Evolutionary conservation across 2,797 vertebrate species (phyloP).

Genomic region (Dicrostonyx torquatus): DNA sequence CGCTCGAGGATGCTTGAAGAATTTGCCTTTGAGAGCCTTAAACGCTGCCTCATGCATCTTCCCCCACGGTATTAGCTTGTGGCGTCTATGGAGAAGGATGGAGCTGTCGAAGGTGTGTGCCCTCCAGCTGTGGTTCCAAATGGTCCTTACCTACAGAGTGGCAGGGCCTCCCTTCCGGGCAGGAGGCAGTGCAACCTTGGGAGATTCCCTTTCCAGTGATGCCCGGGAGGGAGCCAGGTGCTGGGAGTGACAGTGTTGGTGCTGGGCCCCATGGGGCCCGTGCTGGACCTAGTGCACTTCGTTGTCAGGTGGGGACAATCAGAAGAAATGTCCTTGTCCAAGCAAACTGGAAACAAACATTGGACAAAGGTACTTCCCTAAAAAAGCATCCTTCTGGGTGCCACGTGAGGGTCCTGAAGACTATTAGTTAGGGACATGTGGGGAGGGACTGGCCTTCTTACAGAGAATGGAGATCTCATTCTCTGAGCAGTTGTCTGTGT

Average conservation of each 20-base stretch:
- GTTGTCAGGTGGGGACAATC: not conserved
- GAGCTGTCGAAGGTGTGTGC: not conserved
- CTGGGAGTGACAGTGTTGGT: not conserved
- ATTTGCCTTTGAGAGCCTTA: conserved; percentile 58
- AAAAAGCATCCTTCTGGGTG: not conserved
- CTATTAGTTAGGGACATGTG: not conserved
- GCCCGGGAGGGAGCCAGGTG: not conserved
- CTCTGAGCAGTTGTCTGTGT: not conserved
- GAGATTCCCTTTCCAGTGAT: not conserved
- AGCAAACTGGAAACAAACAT: conserved; percentile 8
- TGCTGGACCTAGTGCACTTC: not conserved
- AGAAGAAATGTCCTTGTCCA: conserved; percentile 59
- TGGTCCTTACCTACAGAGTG: not conserved
- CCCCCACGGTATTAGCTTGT: not conserved
- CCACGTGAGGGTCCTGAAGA: not conserved
- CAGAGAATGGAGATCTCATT: too few species aligned
- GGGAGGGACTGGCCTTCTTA: not conserved
- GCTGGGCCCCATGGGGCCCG: not conserved
- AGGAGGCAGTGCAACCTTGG: not conserved
- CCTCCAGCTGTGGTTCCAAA: not conserved
- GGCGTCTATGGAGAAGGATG: not conserved
- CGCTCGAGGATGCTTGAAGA: conserved; percentile 54
- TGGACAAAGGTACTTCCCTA: not conserved
- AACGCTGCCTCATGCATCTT: not conserved
- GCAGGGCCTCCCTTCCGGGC: not conserved